Evolutionary conservation across 2,888 invertebrate genomes (phyloP).

Genomic region (Incurvaria masculella): DNA sequence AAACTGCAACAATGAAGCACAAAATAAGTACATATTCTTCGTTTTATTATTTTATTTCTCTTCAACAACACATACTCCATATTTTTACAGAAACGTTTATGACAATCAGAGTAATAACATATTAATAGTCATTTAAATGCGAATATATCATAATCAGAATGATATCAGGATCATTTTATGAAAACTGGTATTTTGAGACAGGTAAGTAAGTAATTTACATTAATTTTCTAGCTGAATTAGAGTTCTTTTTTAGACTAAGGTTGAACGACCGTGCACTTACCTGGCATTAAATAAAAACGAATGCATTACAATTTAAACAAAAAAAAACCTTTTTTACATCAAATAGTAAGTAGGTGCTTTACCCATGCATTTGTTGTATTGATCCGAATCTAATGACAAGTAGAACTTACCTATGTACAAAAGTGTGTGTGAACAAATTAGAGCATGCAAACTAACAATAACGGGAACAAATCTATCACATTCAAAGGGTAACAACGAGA

Average conservation of each 20-base stretch:
- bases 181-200: background rate
- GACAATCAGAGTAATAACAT: slow-evolving; percentile 55
- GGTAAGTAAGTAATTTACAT: background rate
- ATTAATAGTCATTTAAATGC: slow-evolving; percentile 49
- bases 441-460: slow-evolving; percentile 43
- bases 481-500: slow-evolving; percentile 43
- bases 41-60: slow-evolving; percentile 55
- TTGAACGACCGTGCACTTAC: background rate
- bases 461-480: slow-evolving; percentile 50
- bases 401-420: background rate
- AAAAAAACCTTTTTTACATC: background rate
- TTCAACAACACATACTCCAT: slow-evolving; percentile 60
- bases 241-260: background rate
- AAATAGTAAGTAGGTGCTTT: background rate
- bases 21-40: slow-evolving; percentile 15
- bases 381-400: too few relatives aligned
- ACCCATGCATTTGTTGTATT: background rate
- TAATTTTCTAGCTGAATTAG: background rate
- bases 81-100: slow-evolving; percentile 58
- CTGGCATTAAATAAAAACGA: background rate
- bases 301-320: background rate
- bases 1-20: background rate
- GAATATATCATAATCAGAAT: slow-evolving; percentile 28
- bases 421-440: slow-evolving; percentile 29
- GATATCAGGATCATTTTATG: background rate